Conservation (phyloP, 1,140 invertebrate species). For the Drosophila sproati region DNA sequence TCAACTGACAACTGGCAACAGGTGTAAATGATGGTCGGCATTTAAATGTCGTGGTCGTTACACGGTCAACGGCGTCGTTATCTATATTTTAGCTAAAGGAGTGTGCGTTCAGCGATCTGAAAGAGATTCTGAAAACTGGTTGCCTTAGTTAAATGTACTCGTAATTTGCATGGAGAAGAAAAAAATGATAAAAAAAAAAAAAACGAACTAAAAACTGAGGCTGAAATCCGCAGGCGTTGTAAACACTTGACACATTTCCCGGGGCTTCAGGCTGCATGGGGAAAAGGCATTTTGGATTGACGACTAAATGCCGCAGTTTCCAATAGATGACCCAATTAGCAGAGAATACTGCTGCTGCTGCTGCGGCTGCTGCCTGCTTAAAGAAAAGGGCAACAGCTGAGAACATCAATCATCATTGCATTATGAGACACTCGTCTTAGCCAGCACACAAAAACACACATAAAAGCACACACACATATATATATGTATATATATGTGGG, state of each 20-base stretch:
- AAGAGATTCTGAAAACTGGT: constrained; percentile 59
- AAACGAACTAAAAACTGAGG: constrained; percentile 33
- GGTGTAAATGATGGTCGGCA: constrained; percentile 67
- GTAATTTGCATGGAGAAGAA: constrained; percentile 67
- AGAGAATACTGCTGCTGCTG: neutral
- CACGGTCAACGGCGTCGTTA: constrained; percentile 30
- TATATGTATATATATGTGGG: constrained; percentile 31
- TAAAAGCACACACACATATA: too few species aligned
- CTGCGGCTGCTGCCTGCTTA: too few species aligned
- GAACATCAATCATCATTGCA: constrained; percentile 77
- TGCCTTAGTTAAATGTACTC: constrained; percentile 54
- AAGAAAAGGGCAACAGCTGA: constrained; percentile 44
- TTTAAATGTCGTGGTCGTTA: constrained; percentile 29
- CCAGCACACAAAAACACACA: neutral
- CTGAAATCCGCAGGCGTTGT: constrained; percentile 46
- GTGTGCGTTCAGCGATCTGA: constrained; percentile 56
- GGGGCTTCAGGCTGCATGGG: constrained; percentile 8
- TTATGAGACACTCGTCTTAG: constrained; percentile 50
- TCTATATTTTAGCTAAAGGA: constrained; percentile 11
- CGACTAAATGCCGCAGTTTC: constrained; percentile 11
- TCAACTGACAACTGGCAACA: constrained; percentile 32
- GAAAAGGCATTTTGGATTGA: constrained; percentile 50
- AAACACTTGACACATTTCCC: constrained; percentile 73
- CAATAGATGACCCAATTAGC: constrained; percentile 71
- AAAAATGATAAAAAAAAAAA: constrained; percentile 6